These are phyloP conservation scores for Agonum fuliginosum DNA, from an alignment of 2,888 invertebrate species.

Conservation along the genomic window DNA sequence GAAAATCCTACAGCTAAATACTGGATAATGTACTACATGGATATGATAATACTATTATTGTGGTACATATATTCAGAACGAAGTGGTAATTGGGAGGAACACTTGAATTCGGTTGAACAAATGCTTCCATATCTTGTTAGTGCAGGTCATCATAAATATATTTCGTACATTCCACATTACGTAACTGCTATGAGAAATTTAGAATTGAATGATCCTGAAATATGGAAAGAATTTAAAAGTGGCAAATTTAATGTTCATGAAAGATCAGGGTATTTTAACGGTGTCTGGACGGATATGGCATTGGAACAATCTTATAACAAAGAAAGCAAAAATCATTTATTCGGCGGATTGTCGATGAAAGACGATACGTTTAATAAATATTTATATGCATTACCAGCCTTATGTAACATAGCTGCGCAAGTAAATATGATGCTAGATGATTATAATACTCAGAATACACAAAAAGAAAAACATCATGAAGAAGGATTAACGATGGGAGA, in stretches of 20 bases:
- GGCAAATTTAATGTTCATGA: slow-evolving; percentile 35
- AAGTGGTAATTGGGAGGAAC: slow-evolving; percentile 22
- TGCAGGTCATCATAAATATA: slow-evolving; percentile 42
- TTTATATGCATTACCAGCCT: background rate
- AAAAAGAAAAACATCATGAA: background rate
- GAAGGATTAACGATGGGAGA: background rate
- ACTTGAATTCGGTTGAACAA: slow-evolving; percentile 37
- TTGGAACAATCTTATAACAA: slow-evolving; percentile 50
- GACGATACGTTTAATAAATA: slow-evolving; percentile 4
- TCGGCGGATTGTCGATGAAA: slow-evolving; percentile 37
- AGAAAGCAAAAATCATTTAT: slow-evolving; percentile 38
- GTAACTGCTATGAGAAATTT: slow-evolving; percentile 3
- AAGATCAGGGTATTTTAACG: slow-evolving; percentile 34
- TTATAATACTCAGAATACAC: background rate
- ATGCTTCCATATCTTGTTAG: slow-evolving; percentile 45
- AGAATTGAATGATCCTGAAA: background rate
- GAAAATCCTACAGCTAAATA: background rate
- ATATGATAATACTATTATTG: background rate
- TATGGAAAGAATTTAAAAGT: slow-evolving; percentile 1
- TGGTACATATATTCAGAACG: slow-evolving; percentile 19
- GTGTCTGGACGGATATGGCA: slow-evolving; percentile 48
- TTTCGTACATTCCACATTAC: slow-evolving; percentile 44
- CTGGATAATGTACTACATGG: slow-evolving; percentile 5
- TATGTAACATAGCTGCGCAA: background rate
- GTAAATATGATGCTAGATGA: background rate